Base-by-base conservation (phyloP, 2,888 invertebrate genomes). In the Papilio protenor region DNA sequence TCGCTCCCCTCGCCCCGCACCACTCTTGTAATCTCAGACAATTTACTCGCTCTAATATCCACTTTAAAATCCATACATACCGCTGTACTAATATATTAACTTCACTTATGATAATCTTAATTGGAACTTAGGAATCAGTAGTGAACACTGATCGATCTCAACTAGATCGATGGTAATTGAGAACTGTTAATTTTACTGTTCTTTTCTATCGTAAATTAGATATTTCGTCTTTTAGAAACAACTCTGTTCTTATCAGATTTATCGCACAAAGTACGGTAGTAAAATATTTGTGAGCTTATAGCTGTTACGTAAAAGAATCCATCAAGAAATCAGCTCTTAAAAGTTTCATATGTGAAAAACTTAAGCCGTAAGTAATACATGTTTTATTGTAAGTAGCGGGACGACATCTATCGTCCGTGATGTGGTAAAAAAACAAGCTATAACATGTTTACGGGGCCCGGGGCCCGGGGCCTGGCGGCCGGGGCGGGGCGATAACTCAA, bases 361-460 rank as follows among this genome's bases (percentile, higher is more conserved):
- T 74, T 74, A 61, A 70, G 77, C 61, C 74, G 55, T 73, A 74
- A 75, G 77, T 75, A 61, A 76, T 72, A 8, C 61, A 61, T 61
- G 59, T 61, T 61, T n/a, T 45, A 61, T 61, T 40, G 40, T 49
- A 12, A 40, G 49, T 14, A 11, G 40, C n/a, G 45, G 33, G n/a
- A 86, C 87, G 71, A 77, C 79, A 47, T 74, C 64, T 88, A 86
- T 89, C 87, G 87, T 85, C 87, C 86, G 87, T 87, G 87, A 87
- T 86, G 85, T 83, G 84, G 80, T 84, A 88, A 88, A 90, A 52
- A 91, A 92, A 92, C 91, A 82, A 76, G 89, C 89, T 89, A 88
- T 84, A 87, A 86, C 90, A 89, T 92, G 92, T 93, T 92, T 91
- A 91, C 92, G 88, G 69, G 49, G 76, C 81, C 75, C 78, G 70